Percentiles rank a stretch among this genome's conserved stretches.
Evolutionary conservation across 2,113 vertebrate genomes (phyloP).

Genomic region (Daboia siamensis): DNA sequence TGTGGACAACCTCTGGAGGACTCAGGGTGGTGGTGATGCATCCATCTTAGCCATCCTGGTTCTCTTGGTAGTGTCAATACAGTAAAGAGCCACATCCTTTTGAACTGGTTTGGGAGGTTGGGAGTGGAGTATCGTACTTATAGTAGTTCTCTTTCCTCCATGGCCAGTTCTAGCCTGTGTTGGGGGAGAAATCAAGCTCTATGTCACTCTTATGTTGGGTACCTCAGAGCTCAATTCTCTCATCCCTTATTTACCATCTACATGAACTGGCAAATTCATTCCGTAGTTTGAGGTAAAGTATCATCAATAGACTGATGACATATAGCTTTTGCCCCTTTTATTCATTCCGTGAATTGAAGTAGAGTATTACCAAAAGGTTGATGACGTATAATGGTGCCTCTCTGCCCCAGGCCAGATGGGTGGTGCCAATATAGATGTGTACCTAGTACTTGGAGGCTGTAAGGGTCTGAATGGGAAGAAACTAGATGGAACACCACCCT

Average conservation of each 20-base stretch:
- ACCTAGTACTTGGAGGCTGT: neutral
- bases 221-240: neutral
- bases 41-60: neutral
- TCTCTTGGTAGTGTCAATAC: neutral
- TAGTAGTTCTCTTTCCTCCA: neutral
- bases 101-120: neutral
- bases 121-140: neutral
- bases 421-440: neutral
- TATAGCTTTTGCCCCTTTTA: neutral
- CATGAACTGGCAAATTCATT: neutral
- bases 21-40: neutral
- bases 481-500: neutral
- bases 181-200: neutral
- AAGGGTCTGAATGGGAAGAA: neutral
- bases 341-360: neutral
- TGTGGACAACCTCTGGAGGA: neutral
- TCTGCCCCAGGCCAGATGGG: neutral
- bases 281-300: neutral
- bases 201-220: neutral
- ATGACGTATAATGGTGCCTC: neutral
- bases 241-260: neutral
- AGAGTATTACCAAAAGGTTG: neutral
- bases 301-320: neutral
- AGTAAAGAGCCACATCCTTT: neutral
- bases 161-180: neutral